phyloP scores from a whole-genome alignment of 1,140 invertebrate species.

The Tetraneura akinire region DNA sequence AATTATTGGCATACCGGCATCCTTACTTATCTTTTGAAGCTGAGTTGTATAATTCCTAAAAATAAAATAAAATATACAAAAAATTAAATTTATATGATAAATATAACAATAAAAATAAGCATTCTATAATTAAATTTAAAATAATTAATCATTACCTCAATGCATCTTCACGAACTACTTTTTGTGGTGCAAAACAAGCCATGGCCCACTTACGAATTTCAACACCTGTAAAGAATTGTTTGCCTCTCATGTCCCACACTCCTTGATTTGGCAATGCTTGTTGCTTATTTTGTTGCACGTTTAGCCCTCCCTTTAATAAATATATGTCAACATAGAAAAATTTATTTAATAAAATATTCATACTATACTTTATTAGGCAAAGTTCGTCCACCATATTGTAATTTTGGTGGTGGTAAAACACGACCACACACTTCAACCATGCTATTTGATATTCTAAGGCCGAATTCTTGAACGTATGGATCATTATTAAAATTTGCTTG shows the following conservation, averaged over 20 bases:
- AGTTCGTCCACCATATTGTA: slow-evolving; percentile 95
- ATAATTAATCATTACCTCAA: slow-evolving; percentile 66
- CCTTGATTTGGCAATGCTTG: slow-evolving; percentile 98
- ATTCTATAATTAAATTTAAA: neutral
- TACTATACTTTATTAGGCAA: slow-evolving; percentile 34
- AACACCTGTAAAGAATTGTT: slow-evolving; percentile 99
- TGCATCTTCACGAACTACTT: slow-evolving; percentile 95
- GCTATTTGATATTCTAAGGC: slow-evolving; percentile 91
- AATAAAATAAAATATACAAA: slow-evolving; percentile 27
- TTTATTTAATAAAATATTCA: no score
- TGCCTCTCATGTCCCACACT: slow-evolving; percentile 99
- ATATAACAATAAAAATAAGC: no score
- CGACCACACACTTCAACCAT: slow-evolving; percentile 97
- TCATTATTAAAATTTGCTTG: slow-evolving; percentile 99
- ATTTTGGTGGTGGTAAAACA: slow-evolving; percentile 93
- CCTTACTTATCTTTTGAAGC: slow-evolving; percentile 97
- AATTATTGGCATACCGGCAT: slow-evolving; percentile 99
- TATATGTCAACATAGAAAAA: neutral
- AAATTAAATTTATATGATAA: neutral
- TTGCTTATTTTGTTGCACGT: slow-evolving; percentile 72
- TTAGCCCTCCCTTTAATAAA: slow-evolving; percentile 54
- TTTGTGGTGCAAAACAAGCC: slow-evolving; percentile 97
- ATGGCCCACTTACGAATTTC: slow-evolving; percentile 99
- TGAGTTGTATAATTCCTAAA: slow-evolving; percentile 90
- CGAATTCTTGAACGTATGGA: slow-evolving; percentile 98